Evolutionary conservation across 2,888 invertebrate genomes (phyloP).

Genomic region (Cerceris ruficornis): DNA sequence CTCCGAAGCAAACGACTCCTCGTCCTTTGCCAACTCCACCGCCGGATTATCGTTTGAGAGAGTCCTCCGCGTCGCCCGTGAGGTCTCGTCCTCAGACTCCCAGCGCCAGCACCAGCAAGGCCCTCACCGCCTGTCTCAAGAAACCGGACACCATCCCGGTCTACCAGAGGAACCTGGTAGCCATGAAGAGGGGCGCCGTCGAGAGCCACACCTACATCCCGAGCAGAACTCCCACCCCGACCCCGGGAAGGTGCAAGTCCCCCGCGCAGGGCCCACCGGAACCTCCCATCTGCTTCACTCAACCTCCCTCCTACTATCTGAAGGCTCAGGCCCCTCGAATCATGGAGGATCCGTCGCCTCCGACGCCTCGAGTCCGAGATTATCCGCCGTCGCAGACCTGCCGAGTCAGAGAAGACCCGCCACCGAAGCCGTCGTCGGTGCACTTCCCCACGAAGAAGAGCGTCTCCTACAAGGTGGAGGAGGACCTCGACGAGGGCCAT

Average conservation of each 20-base stretch:
- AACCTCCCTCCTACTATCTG: slow-evolving; percentile 74
- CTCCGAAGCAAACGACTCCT: slow-evolving; percentile 64
- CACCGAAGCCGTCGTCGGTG: slow-evolving; percentile 63
- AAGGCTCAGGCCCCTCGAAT: slow-evolving; percentile 86
- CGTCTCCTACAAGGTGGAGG: slow-evolving; percentile 77
- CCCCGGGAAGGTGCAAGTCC: slow-evolving; percentile 84
- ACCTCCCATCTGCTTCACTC: slow-evolving; percentile 70
- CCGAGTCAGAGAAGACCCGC: slow-evolving; percentile 83
- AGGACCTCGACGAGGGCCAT: slow-evolving; percentile 78
- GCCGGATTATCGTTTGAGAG: slow-evolving; percentile 76
- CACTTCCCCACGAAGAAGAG: slow-evolving; percentile 65
- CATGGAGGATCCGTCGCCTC: slow-evolving; percentile 82
- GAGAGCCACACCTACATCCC: slow-evolving; percentile 71
- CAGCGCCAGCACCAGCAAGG: slow-evolving; percentile 81
- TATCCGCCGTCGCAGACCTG: neutral
- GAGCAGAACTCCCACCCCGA: slow-evolving; percentile 78
- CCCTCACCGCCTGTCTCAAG: slow-evolving; percentile 81
- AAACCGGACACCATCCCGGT: slow-evolving; percentile 90
- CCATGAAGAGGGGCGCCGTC: slow-evolving; percentile 80
- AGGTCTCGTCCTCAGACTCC: slow-evolving; percentile 86
- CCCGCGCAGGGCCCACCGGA: slow-evolving; percentile 88
- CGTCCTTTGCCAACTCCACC: slow-evolving; percentile 79
- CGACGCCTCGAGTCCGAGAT: slow-evolving; percentile 51
- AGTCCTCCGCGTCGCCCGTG: slow-evolving; percentile 83
- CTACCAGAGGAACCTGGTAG: slow-evolving; percentile 90